Evolutionary conservation across 2,888 invertebrate genomes (phyloP), one percentile per base, ranked within the genome.

Genomic region (Hartigia nigra): DNA sequence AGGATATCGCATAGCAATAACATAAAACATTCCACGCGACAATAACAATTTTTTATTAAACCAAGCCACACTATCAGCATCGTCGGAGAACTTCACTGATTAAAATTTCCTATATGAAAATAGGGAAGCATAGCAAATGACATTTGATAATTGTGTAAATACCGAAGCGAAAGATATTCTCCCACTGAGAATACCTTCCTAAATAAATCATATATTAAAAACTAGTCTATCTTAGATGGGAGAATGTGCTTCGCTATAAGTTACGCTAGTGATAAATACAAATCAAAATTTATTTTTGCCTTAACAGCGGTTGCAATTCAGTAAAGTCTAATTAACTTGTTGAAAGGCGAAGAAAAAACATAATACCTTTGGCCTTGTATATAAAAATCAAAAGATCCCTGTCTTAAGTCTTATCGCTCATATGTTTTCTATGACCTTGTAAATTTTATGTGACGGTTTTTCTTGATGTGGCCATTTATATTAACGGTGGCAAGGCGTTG

Each of bases 241-340:
- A 55, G 2, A 23, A 23, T 55, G 23, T 55, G 23, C 23, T 55
- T 55, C 14, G 39, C 39, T 55, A 55, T 5, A 55, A 55, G 39
- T 55, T 23, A 55, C 14, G 39, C 39, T 55, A 55, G 5, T 55
- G 23, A 55, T 9, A 55, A 55, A 55, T 14, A 55, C 23, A 23
- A 55, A 1, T 23, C 2, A 55, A 55, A 55, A 55, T 23, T 55
- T 77, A 77, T 74, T 75, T 78, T 82, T 84, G 75, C 80, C 90
- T 90, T 91, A 91, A 91, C 91, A 91, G 91, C 89, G 90, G 89
- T 91, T 91, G 91, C 91, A 91, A 91, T 90, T 90, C 87, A 88
- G 86, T 86, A 88, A 89, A 90, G 90, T 90, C 88, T 78, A 81
- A 83, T 85, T 74, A 79, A 79, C 78, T 74, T 76, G 78, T 79